Evolutionary conservation across 2,113 vertebrate species (phyloP), one percentile per base, ranked within the genome.

Genomic region (Caracal caracal): DNA sequence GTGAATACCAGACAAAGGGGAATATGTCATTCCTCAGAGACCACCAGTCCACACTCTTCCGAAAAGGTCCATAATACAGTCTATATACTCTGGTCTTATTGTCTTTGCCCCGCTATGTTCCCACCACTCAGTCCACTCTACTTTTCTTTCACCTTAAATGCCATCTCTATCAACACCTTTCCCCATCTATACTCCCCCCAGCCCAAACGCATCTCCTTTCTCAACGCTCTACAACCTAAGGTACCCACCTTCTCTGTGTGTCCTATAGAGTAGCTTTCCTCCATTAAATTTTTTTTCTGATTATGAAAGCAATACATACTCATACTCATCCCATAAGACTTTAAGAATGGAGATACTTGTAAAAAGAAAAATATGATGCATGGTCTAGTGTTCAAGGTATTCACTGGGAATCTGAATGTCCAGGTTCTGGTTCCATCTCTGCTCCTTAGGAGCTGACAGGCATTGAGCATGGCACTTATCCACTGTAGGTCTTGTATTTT

Each of bases 281-380:
- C 78, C 22, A 13, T 40, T 83, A 65, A 3, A 8, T 49, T 35
- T 47, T 73, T 73, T 76, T 81, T 43, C 28, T 90, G 12, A 56
- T 73, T 19, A 61, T 87, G 53, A 61, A 94, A 79, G 6, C 56
- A 96, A 83, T 35, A 43, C 16, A 63, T 81, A 37, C 9, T 73
- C 15, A 22, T 83, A 43, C 5, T 66, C 19, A 19, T 73, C 37
- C 40, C 24, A 1, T 40, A 63, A 94, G 47, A 16, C 17, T 68
- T 37, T 63, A 33, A 81, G 56, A 82, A 43, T 86, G 2, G 22
- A 86, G 1, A 68, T 10, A 71, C 59, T 2, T 80, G 0, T 71
- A 40, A 82, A 87, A 71, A 59, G 11, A 65, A 95, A 95, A 94
- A 82, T n/a, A 19, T 0, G 20, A 10, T 33, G 26, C 22, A 43